Percentiles rank a stretch among this genome's conserved stretches.
Evolutionary conservation across 2,113 vertebrate genomes (phyloP).

Genomic region (Psilopogon haemacephalus): DNA sequence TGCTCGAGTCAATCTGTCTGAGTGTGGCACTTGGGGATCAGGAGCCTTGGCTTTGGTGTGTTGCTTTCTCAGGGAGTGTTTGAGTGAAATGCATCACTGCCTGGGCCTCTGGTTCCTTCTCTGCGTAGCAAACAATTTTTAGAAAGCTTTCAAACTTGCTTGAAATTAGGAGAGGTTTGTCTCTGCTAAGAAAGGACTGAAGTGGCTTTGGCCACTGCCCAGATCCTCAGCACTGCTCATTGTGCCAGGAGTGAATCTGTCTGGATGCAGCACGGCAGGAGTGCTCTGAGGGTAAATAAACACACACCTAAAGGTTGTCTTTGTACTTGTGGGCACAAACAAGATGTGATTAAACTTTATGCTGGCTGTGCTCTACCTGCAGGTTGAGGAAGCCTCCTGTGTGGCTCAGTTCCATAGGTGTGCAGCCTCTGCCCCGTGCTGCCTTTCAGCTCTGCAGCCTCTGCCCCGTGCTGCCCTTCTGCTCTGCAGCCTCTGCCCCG

Average conservation of each 20-base stretch:
- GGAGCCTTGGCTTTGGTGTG: not conserved
- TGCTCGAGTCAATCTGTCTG: not conserved
- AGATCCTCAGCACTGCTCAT: fast-evolving
- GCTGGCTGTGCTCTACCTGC: not conserved
- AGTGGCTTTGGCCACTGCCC: not conserved
- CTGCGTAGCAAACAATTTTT: not conserved
- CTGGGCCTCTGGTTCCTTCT: not conserved
- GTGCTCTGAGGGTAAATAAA: not conserved
- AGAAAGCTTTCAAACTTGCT: not conserved
- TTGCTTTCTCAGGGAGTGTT: not conserved
- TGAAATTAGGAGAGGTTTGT: not conserved
- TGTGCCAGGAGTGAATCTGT: not conserved
- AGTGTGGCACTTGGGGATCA: fast-evolving
- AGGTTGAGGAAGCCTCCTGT: not conserved
- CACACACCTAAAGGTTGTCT: not conserved
- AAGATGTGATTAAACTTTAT: not conserved
- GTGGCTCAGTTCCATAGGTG: not conserved
- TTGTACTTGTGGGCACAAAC: not conserved
- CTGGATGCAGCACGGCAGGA: not conserved
- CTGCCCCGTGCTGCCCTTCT: not conserved
- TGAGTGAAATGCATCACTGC: not conserved
- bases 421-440: not conserved
- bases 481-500: not conserved
- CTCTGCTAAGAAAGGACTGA: not conserved
- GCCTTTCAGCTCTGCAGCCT: not conserved